Conservation (phyloP, 2,888 invertebrate species). For the Lycocerus yunnanus region DNA sequence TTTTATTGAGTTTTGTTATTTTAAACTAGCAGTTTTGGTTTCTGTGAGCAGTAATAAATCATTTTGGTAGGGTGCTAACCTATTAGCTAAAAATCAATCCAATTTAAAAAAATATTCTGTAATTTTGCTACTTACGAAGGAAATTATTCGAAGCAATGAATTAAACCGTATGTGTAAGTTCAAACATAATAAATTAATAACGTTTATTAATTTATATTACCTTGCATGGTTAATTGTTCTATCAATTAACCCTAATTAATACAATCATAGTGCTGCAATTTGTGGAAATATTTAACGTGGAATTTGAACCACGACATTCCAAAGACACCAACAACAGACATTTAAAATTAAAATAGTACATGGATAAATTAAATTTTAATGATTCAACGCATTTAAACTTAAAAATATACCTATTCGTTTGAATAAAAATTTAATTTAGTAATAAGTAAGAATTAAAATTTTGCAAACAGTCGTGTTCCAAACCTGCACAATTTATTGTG, state of each 20-base stretch:
- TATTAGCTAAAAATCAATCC: too few species aligned
- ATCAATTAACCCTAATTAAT: background rate
- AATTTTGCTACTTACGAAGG: too few species aligned
- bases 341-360: background rate
- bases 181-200: too few species aligned
- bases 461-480: background rate
- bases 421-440: background rate
- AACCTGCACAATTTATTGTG: background rate
- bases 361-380: background rate
- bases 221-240: background rate
- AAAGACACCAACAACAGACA: too few species aligned
- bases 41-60: too few species aligned
- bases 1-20: too few species aligned
- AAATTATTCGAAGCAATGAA: too few species aligned
- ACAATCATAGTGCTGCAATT: background rate
- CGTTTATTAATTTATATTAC: background rate
- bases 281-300: background rate
- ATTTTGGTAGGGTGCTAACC: too few species aligned
- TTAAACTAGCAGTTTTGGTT: too few species aligned
- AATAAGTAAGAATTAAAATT: background rate
- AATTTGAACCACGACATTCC: background rate
- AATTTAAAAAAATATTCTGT: too few species aligned
- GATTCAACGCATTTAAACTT: too few species aligned
- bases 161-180: too few species aligned
- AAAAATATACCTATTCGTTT: background rate